Conservation (phyloP, 2,797 vertebrate genomes). For the Lepidocolaptes lacrymiger region DNA sequence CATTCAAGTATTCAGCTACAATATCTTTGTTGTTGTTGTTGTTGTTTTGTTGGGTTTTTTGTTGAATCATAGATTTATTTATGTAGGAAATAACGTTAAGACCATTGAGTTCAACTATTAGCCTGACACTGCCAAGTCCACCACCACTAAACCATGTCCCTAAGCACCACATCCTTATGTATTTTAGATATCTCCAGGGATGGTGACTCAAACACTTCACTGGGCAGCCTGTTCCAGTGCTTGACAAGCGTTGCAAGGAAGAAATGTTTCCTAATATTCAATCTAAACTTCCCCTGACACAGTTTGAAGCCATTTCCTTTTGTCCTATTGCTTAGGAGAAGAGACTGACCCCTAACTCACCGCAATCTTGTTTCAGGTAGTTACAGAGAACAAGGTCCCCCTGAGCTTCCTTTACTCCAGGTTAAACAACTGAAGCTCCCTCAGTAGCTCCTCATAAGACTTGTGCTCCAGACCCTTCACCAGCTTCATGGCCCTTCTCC, state of each 20-base stretch:
- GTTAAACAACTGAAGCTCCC: not conserved
- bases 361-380: not conserved
- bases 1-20: not conserved
- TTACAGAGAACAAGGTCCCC: not conserved
- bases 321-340: fast-evolving
- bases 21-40: not conserved
- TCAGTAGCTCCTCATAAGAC: not conserved
- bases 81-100: not conserved
- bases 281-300: not conserved
- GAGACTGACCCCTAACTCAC: not conserved
- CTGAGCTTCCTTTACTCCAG: not conserved
- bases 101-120: not conserved
- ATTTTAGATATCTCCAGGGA: not conserved
- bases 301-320: not conserved
- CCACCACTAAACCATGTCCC: not conserved
- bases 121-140: not conserved
- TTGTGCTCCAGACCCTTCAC: not conserved
- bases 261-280: not conserved
- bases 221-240: not conserved
- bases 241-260: not conserved
- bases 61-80: not conserved
- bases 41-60: not conserved
- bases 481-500: not conserved
- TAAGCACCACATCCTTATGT: fast-evolving
- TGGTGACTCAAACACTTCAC: not conserved